These are phyloP conservation scores for Bombycilla garrulus DNA, from an alignment of 2,113 vertebrate genomes.

Conservation along the genomic window DNA sequence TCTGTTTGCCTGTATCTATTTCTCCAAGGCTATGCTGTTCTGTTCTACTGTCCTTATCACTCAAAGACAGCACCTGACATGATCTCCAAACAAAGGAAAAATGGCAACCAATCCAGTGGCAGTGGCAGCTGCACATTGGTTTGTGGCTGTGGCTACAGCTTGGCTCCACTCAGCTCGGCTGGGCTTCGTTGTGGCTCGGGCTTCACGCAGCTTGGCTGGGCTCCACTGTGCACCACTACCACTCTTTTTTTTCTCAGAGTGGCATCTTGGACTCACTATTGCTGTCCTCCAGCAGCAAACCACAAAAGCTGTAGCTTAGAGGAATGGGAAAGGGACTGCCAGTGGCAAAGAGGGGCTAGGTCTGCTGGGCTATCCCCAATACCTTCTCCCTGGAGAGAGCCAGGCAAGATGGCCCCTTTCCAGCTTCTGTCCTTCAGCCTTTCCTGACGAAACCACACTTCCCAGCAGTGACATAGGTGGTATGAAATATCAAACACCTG, in stretches of 20 bases:
- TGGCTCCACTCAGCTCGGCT: neutral
- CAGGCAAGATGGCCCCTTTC: neutral
- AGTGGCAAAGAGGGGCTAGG: neutral
- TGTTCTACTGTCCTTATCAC: neutral
- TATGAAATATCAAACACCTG: neutral
- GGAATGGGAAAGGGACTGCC: neutral
- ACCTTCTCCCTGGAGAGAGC: neutral
- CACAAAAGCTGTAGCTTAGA: neutral
- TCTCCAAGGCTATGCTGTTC: neutral
- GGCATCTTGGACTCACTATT: neutral
- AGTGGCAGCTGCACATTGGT: neutral
- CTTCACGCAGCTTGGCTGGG: neutral
- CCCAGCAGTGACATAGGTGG: neutral
- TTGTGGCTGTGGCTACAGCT: neutral
- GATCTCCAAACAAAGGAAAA: neutral
- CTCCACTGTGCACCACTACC: neutral
- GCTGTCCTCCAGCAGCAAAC: neutral
- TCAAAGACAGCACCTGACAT: neutral
- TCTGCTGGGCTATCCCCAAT: neutral
- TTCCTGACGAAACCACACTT: neutral
- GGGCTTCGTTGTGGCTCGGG: neutral
- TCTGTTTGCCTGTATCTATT: neutral
- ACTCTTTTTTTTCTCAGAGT: neutral
- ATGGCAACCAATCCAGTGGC: neutral
- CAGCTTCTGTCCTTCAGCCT: neutral